Evolutionary conservation across 2,888 invertebrate species (phyloP).

Genomic region (Caradrina kadenii): DNA sequence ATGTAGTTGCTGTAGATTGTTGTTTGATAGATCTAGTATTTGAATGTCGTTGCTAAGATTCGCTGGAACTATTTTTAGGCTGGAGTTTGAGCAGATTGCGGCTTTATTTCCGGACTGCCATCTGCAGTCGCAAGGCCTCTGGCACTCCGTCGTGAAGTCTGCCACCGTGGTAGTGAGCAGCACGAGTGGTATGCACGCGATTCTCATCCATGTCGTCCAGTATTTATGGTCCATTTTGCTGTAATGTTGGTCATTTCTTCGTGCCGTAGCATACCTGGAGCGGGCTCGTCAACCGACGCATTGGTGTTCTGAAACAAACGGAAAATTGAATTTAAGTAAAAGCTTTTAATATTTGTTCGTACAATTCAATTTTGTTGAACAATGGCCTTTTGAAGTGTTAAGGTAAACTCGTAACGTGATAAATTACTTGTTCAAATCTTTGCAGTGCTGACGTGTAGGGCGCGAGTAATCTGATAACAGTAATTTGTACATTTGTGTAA

Average conservation of each 20-base stretch:
- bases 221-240: conserved; percentile 88
- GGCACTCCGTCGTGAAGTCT: conserved; percentile 92
- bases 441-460: not conserved
- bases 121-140: conserved; percentile 94
- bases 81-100: conserved; percentile 94
- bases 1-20: conserved; percentile 92
- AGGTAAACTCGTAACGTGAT: conserved; percentile 63
- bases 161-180: conserved; percentile 82
- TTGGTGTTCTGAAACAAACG: conserved; percentile 83
- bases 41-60: conserved; percentile 94
- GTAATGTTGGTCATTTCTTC: conserved; percentile 86
- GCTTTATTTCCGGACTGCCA: conserved; percentile 96
- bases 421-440: conserved; percentile 53
- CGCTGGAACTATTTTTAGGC: conserved; percentile 92
- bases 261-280: conserved; percentile 85
- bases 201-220: conserved; percentile 88
- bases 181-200: conserved; percentile 78
- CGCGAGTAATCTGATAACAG: not conserved
- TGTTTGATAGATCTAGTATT: conserved; percentile 93
- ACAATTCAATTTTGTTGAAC: conserved; percentile 47
- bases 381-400: conserved; percentile 35
- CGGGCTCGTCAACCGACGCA: conserved; percentile 77
- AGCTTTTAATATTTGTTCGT: conserved; percentile 42
- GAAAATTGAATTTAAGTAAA: conserved; percentile 52
- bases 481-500: no score